Conservation (phyloP, 2,797 vertebrate genomes). For the Luscinia luscinia region DNA sequence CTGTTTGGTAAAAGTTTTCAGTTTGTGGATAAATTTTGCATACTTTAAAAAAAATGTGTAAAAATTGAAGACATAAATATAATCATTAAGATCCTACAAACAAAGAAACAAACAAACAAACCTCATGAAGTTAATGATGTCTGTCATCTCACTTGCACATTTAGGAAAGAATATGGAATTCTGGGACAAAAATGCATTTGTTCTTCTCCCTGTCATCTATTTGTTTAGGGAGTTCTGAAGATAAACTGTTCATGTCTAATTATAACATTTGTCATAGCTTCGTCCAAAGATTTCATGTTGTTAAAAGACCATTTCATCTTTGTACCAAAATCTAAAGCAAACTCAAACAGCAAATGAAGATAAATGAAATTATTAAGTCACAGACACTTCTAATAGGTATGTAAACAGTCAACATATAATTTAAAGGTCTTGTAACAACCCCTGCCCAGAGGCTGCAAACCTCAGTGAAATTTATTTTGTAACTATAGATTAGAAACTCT, state of each 20-base stretch:
- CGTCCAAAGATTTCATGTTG: conserved; percentile 10
- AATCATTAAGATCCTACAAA: not conserved
- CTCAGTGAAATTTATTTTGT: not conserved
- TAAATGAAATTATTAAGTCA: conserved; percentile 54
- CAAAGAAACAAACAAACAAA: not conserved
- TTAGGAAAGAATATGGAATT: not conserved
- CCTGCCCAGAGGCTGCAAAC: not conserved
- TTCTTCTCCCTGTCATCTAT: not conserved
- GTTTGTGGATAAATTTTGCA: not conserved
- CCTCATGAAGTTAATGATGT: not conserved
- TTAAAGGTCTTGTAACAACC: not conserved
- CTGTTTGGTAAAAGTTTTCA: not conserved
- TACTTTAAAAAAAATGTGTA: not conserved
- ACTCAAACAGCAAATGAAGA: conserved; percentile 49
- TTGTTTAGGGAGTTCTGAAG: not conserved
- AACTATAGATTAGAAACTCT: not conserved
- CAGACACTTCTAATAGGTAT: not conserved
- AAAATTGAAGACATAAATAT: not conserved
- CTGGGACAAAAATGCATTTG: not conserved
- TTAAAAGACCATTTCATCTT: conserved; percentile 29
- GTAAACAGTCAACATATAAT: conserved; percentile 17
- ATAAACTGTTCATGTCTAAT: not conserved
- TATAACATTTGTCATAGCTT: conserved; percentile 26
- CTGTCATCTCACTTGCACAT: not conserved
- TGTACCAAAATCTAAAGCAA: conserved; percentile 23